A percentile compares a stretch with the other conserved stretches of the same genome.
These are phyloP conservation scores for Lampropteryx suffumata DNA, from an alignment of 2,888 invertebrate genomes.

Conservation along the genomic window DNA sequence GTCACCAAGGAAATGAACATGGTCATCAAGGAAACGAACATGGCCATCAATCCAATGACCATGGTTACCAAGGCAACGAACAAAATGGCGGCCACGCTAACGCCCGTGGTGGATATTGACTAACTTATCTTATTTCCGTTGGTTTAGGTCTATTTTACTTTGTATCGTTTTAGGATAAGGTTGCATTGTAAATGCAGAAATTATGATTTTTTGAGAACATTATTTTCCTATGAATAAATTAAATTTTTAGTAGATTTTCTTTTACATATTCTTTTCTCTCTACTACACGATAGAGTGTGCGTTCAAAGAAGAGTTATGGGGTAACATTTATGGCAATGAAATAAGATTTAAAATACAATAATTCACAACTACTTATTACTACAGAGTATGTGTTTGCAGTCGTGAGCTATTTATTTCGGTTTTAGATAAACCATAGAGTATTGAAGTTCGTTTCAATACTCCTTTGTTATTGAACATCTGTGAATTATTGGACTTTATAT, in stretches of 20 bases:
- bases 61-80: slow-evolving; percentile 7
- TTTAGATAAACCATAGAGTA: too few species aligned
- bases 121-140: slow-evolving; percentile 26
- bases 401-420: too few species aligned
- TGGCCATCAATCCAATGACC: slow-evolving; percentile 24
- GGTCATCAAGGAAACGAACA: slow-evolving; percentile 29
- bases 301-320: too few species aligned
- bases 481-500: too few species aligned
- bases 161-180: slow-evolving; percentile 5
- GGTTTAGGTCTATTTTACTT: slow-evolving; percentile 13
- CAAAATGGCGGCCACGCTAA: slow-evolving; percentile 42
- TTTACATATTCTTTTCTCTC: too few species aligned
- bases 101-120: slow-evolving; percentile 47
- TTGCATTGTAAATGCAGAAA: slow-evolving; percentile 9
- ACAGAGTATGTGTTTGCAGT: too few species aligned
- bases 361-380: too few species aligned
- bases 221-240: neutral
- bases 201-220: neutral
- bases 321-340: too few species aligned
- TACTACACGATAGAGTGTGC: too few species aligned
- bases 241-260: neutral
- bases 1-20: slow-evolving; percentile 24
- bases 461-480: too few species aligned
- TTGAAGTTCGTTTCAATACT: too few species aligned
- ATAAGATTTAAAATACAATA: too few species aligned